phyloP scores from a whole-genome alignment of 2,113 vertebrate genomes.

The Python bivittatus region DNA sequence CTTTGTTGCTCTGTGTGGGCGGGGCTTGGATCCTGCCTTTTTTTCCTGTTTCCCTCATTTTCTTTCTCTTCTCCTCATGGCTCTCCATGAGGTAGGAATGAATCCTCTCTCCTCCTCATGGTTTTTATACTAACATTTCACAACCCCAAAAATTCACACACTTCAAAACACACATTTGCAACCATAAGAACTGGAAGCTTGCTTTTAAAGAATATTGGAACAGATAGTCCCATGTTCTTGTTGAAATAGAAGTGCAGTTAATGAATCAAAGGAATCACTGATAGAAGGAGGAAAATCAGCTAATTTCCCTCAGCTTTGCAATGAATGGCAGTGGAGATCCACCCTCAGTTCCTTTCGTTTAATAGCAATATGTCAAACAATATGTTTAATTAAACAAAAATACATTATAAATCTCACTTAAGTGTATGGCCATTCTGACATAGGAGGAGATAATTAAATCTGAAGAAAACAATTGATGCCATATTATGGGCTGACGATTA shows the following conservation, averaged over 20 bases:
- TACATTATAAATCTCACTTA: constrained; percentile 44
- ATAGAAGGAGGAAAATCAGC: not conserved
- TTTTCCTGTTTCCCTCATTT: too few relatives aligned
- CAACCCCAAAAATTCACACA: not conserved
- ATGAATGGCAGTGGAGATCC: constrained; percentile 10
- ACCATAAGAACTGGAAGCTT: not conserved
- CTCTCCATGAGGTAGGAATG: too few relatives aligned
- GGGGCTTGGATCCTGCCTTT: too few relatives aligned
- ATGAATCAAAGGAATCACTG: not conserved
- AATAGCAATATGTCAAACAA: constrained; percentile 47
- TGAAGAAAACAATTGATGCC: constrained; percentile 41
- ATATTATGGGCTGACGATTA: constrained; percentile 18
- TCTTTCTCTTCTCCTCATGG: too few relatives aligned
- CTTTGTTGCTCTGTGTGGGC: too few relatives aligned
- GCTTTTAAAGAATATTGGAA: not conserved
- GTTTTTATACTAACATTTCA: too few relatives aligned
- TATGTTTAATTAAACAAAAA: constrained; percentile 1
- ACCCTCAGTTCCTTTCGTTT: constrained; percentile 45
- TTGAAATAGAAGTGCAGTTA: not conserved
- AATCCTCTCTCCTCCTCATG: too few relatives aligned
- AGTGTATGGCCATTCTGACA: constrained; percentile 12
- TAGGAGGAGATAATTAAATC: constrained; percentile 20
- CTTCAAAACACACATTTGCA: not conserved
- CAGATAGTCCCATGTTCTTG: not conserved
- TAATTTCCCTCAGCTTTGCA: not conserved